These are phyloP conservation scores for Cyclophora albipunctata DNA, from an alignment of 2,888 invertebrate species.

Conservation along the genomic window DNA sequence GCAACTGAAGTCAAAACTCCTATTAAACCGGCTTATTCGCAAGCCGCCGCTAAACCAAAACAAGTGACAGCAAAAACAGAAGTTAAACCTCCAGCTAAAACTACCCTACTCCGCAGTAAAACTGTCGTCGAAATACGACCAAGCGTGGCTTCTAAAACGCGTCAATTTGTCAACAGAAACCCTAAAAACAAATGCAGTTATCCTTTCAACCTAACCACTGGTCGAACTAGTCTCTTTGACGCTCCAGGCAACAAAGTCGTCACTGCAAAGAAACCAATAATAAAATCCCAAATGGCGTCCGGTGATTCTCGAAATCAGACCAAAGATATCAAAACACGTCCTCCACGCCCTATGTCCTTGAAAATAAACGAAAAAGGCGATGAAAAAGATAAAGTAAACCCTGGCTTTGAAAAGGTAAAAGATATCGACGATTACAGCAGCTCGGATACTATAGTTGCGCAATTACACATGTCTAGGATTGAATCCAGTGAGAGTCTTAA, in stretches of 20 bases:
- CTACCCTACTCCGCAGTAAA: constrained; percentile 52
- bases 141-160: constrained; percentile 32
- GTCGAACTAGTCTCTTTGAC: constrained; percentile 63
- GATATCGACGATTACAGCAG: constrained; percentile 69
- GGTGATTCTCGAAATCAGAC: constrained; percentile 46
- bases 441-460: constrained; percentile 71
- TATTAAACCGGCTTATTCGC: constrained; percentile 62
- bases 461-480: constrained; percentile 59
- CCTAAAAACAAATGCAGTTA: constrained; percentile 65
- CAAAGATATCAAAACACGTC: constrained; percentile 50
- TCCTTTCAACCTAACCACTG: constrained; percentile 68
- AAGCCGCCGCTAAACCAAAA: constrained; percentile 71
- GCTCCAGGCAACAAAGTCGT: constrained; percentile 32
- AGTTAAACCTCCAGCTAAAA: constrained; percentile 42
- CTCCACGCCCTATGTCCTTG: constrained; percentile 44
- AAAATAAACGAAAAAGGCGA: constrained; percentile 52
- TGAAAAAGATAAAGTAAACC: constrained; percentile 37
- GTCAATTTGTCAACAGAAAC: constrained; percentile 46
- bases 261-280: constrained; percentile 34
- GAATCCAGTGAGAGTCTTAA: constrained; percentile 69
- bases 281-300: constrained; percentile 41
- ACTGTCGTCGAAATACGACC: constrained; percentile 64
- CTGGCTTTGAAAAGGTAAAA: constrained; percentile 45
- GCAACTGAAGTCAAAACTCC: constrained; percentile 32
- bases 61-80: constrained; percentile 43